These are phyloP conservation scores for Heliothis virescens DNA, from an alignment of 1,140 invertebrate species.

Conservation along the genomic window DNA sequence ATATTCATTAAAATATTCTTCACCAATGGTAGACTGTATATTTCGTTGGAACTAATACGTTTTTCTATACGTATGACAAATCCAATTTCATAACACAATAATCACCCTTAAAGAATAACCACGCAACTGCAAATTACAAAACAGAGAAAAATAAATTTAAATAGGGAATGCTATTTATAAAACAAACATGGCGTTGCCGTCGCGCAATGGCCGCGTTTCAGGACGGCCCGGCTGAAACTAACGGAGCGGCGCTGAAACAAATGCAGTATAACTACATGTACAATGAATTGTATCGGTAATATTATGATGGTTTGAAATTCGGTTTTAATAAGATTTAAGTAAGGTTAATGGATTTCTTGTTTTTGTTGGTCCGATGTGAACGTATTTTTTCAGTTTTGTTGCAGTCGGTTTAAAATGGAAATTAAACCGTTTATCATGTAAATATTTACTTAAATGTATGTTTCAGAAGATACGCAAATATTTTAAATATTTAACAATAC, in stretches of 20 bases:
- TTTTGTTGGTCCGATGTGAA: not conserved
- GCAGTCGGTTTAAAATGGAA: too few species aligned
- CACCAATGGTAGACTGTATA: too few species aligned
- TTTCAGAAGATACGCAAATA: too few species aligned
- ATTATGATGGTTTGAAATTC: not conserved
- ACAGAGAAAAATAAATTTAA: constrained; percentile 8
- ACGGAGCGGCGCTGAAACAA: constrained; percentile 48
- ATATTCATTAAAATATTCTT: too few species aligned
- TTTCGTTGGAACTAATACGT: too few species aligned
- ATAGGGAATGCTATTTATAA: constrained; percentile 10
- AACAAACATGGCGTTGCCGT: constrained; percentile 21
- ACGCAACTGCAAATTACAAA: constrained; percentile 17
- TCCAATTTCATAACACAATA: not conserved
- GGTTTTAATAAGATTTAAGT: not conserved
- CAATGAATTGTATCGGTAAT: constrained; percentile 27
- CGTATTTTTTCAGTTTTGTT: not conserved
- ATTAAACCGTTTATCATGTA: too few species aligned
- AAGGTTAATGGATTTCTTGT: not conserved
- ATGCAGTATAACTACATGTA: constrained; percentile 42
- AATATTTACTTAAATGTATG: too few species aligned
- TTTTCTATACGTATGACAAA: too few species aligned
- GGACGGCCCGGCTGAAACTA: constrained; percentile 48
- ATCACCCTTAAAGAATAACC: not conserved
- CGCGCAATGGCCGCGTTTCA: constrained; percentile 44
- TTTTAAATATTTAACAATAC: too few species aligned